Base-by-base conservation (phyloP, 1,140 invertebrate genomes). In the Sweltsa coloradensis region DNA sequence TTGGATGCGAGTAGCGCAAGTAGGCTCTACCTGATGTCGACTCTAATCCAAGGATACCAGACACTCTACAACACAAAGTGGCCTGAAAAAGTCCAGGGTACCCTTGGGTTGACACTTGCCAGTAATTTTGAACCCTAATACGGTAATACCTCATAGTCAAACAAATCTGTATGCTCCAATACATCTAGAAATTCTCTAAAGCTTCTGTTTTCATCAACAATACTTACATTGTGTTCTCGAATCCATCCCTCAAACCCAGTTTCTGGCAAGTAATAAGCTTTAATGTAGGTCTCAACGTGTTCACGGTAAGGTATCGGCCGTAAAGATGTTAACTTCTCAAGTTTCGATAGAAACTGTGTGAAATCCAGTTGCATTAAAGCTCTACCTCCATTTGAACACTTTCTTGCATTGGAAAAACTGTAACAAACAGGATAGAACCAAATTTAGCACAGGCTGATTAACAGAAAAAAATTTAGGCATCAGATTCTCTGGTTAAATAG, bases 331-430 rank as follows among this genome's bases (percentile, higher is more conserved):
- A 96, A 77, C 57, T 82, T 81, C 62, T 96, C 91, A 26, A 97
- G 72, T 59, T 96, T 94, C 7, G 85, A 83, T 42, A 93, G 74
- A 48, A 97, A 81, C 62, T 98, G 94, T 19, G 92, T 89, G 64
- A 93, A 97, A 72, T 99, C 96, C 3, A 99, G 69, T 61, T 97
- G 93, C 95, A 99, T 99, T 3, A 98, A 63, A 0, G 90, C 95
- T 49, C 95, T 68, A 1, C 96, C 96, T 53, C 91, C 93, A 54
- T 93, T 93, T 0, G 91, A 90, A 69, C 96, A 99, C 63, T 95
- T 96, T 54, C 85, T 89, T 1, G 86, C 86, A 59, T 78, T 81
- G 5, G 89, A 81, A 69, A 89, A 96, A 5, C 85, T 87, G 52
- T 11, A 67, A 58, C 56, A 55, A 52, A 51, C 53, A 45, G 25